phyloP scores from a whole-genome alignment of 2,888 invertebrate genomes.

The Limenitis arthemis region DNA sequence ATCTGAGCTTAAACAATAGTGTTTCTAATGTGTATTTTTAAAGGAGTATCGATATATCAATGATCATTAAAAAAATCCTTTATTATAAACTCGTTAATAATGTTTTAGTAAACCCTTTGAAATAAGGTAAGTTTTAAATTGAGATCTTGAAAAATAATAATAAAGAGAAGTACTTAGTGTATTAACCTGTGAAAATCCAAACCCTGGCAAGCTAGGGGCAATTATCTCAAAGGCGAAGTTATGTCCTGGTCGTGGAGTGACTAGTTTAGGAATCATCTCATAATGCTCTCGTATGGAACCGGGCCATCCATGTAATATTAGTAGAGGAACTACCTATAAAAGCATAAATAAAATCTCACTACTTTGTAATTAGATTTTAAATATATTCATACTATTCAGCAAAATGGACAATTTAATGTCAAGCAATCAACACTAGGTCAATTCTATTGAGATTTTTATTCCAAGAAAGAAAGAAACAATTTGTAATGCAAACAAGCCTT shows the following conservation, averaged over 20 bases:
- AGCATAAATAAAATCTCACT: not conserved
- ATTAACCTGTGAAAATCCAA: slow-evolving; percentile 76
- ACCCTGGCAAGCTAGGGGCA: slow-evolving; percentile 78
- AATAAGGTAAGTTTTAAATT: too few species aligned
- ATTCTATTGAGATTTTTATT: too few species aligned
- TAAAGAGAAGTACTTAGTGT: not conserved
- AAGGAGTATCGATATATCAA: too few species aligned
- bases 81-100: too few species aligned
- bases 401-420: not conserved
- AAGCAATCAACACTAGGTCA: not conserved
- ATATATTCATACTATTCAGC: too few species aligned
- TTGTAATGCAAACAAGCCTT: too few species aligned
- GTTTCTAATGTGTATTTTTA: not conserved
- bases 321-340: slow-evolving; percentile 70
- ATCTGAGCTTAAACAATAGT: too few species aligned
- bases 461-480: too few species aligned
- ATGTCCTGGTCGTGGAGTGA: slow-evolving; percentile 55
- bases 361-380: not conserved
- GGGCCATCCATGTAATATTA: slow-evolving; percentile 90
- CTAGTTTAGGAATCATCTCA: slow-evolving; percentile 78
- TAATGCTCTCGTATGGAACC: slow-evolving; percentile 87
- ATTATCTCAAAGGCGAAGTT: slow-evolving; percentile 79
- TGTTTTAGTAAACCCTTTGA: too few species aligned
- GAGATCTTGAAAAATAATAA: not conserved
- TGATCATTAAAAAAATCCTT: too few species aligned